Evolutionary conservation across 2,797 vertebrate genomes (phyloP).

Genomic region (Clarias laeviceps): DNA sequence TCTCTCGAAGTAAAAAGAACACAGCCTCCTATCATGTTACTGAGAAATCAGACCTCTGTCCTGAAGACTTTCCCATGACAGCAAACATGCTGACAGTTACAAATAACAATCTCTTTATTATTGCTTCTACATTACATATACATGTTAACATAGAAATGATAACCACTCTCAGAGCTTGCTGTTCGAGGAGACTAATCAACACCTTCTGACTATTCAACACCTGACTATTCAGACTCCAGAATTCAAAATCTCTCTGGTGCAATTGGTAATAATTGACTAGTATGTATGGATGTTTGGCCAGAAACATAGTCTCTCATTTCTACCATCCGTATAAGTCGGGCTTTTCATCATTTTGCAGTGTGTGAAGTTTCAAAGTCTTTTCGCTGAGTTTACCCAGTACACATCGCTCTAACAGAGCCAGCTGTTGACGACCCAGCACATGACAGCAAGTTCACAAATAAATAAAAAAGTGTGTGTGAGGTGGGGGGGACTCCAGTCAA

Average conservation of each 20-base stretch:
- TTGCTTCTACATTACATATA: not conserved
- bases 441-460: conserved; percentile 67
- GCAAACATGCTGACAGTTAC: not conserved
- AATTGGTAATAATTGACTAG: not conserved
- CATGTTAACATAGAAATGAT: not conserved
- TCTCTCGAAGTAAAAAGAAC: not conserved
- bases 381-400: conserved; percentile 40
- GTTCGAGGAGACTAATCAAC: not conserved
- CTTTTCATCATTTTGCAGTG: not conserved
- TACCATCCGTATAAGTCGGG: not conserved
- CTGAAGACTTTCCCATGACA: not conserved
- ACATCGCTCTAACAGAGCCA: conserved; percentile 63
- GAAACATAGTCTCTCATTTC: not conserved
- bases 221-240: not conserved
- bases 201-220: not conserved
- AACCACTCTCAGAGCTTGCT: not conserved
- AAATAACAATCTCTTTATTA: not conserved
- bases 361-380: conserved; percentile 13
- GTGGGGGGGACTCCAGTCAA: conserved; percentile 43
- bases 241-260: not conserved
- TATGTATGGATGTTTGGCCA: not conserved
- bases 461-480: conserved; percentile 45
- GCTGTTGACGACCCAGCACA: conserved; percentile 67
- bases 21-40: not conserved
- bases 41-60: not conserved